phyloP scores from a whole-genome alignment of 2,113 vertebrate species.

The Silurus meridionalis region DNA sequence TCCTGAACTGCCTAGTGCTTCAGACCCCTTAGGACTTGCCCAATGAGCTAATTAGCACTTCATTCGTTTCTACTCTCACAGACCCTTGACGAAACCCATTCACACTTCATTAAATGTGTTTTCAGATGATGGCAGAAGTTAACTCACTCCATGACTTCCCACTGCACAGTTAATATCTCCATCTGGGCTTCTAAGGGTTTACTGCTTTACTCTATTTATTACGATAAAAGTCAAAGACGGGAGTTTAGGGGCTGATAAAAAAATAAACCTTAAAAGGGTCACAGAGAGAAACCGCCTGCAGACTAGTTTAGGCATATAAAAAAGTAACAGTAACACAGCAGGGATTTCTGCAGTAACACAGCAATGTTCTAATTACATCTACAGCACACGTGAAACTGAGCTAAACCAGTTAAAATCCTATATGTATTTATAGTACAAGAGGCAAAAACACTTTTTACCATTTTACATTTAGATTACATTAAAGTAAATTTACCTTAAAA shows the following conservation, averaged over 20 bases:
- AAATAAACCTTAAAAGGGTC: conserved; percentile 8
- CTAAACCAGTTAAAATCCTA: conserved; percentile 24
- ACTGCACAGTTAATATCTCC: conserved; percentile 24
- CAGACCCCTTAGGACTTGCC: not conserved
- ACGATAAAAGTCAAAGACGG: conserved; percentile 42
- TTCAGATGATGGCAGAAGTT: conserved; percentile 16
- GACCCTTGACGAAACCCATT: conserved; percentile 36
- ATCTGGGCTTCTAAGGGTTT: conserved; percentile 39
- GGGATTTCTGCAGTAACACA: conserved; percentile 48
- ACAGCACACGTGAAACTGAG: conserved; percentile 63
- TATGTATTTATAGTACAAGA: not conserved
- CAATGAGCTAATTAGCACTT: conserved; percentile 25
- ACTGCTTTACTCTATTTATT: conserved; percentile 21
- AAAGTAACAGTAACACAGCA: conserved; percentile 60
- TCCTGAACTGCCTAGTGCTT: not conserved
- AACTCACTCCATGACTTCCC: not conserved
- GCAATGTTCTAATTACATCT: conserved; percentile 63
- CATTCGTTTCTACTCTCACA: conserved; percentile 2
- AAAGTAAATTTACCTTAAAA: not conserved
- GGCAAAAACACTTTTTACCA: not conserved
- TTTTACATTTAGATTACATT: not conserved
- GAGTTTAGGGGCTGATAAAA: conserved; percentile 62
- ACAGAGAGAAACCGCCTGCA: not conserved
- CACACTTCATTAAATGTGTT: conserved; percentile 36
- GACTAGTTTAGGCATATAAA: conserved; percentile 43